A percentile compares a stretch with the other conserved stretches of the same genome.
These are phyloP conservation scores for Vespertilio murinus DNA, from an alignment of 2,797 vertebrate species.

Conservation along the genomic window DNA sequence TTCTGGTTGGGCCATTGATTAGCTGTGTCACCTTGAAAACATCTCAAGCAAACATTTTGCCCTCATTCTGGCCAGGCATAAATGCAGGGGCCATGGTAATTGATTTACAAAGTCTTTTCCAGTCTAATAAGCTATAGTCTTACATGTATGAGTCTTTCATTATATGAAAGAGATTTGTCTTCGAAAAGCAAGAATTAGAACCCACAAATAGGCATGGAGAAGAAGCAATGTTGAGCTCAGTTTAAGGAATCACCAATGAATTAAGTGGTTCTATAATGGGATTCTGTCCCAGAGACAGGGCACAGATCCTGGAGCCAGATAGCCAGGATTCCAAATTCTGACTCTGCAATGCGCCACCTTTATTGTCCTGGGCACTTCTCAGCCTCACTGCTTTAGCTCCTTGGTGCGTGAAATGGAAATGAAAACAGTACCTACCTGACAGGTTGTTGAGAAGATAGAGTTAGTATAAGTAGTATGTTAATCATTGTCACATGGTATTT, in stretches of 20 bases:
- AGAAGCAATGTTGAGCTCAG: background rate
- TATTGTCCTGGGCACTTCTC: background rate
- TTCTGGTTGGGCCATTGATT: background rate
- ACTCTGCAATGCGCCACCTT: background rate
- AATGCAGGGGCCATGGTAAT: background rate
- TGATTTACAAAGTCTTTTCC: background rate
- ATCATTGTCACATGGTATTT: background rate
- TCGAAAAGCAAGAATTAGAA: conserved; percentile 15
- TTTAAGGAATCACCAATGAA: background rate
- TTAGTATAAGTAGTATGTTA: background rate
- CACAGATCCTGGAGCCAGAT: background rate
- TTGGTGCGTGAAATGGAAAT: background rate
- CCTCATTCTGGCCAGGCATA: background rate
- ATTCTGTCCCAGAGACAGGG: background rate
- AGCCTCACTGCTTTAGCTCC: background rate
- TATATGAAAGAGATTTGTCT: background rate
- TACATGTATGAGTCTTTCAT: background rate
- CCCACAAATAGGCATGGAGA: background rate
- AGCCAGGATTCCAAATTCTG: background rate
- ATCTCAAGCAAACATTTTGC: background rate
- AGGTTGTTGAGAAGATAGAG: background rate
- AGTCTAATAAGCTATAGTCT: background rate
- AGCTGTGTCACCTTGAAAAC: background rate
- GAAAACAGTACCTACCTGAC: background rate
- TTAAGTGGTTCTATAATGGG: background rate